Evolutionary conservation across 1,140 invertebrate species (phyloP), one percentile per base, ranked within the genome.

Genomic region (Atta cephalotes): DNA sequence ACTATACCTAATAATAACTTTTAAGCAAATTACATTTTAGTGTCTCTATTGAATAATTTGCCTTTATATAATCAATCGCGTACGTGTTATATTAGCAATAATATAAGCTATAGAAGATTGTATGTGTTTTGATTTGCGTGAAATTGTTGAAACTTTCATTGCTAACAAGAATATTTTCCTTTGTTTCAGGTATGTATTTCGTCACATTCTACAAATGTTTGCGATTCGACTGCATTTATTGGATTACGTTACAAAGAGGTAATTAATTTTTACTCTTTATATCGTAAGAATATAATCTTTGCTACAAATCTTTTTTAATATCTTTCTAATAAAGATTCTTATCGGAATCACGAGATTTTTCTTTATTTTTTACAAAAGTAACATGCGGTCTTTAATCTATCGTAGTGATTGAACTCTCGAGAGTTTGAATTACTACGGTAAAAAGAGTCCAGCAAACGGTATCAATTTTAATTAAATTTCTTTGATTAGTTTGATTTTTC

Each of bases 141-240:
- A 70, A 70, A 49, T 12, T 72, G 6, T 74, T 62, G n/a, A 35
- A 51, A 14, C 6, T 60, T 28, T 4, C 74, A 1, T 63, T 63
- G 74, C 35, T 76, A 84, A 84, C 10, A 62, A 49, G n/a, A 49
- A 21, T 78, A 28, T 70, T 21, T 21, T 58, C 5, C 66, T 72
- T 28, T 90, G 89, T 90, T 90, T 51, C 86, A 88, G 77, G 86
- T 90, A 90, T 70, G 86, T 89, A 72, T 77, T 12, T 31, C 3
- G 10, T 1, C 18, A 68, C 49, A 56, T 21, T 74, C 6, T 35
- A 49, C 10, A 14, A 82, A 28, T 45, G 1, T 66, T 12, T 5
- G 14, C 65, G 14, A 56, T 45, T 68, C 7, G 9, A 35, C 49
- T 53, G 7, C 51, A 68, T 7, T 71, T 39, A 60, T 71, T 45